A percentile compares a stretch with the other conserved stretches of the same genome.
These are phyloP conservation scores for Luperina nickerlii DNA, from an alignment of 2,888 invertebrate species.

Conservation along the genomic window DNA sequence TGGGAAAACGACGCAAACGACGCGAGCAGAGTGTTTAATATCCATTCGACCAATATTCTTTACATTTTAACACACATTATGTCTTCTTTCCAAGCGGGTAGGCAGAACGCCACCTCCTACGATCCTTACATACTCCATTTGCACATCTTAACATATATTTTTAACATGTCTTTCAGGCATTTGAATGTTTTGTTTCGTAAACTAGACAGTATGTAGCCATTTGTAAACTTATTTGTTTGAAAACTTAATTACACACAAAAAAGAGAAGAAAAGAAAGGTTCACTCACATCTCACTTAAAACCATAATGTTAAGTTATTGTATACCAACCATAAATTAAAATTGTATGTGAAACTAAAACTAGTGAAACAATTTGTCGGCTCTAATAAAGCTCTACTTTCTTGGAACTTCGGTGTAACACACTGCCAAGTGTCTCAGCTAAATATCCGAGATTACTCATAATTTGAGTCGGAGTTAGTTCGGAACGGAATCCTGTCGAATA, in stretches of 20 bases:
- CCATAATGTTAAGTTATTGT: neutral
- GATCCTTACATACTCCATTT: neutral
- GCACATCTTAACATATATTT: neutral
- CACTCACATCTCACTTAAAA: neutral
- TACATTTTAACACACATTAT: no score
- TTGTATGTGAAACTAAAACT: neutral
- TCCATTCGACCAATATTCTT: neutral
- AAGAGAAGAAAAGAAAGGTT: neutral
- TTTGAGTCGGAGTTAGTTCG: slow-evolving; percentile 54
- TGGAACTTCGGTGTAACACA: slow-evolving; percentile 40
- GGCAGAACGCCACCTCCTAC: neutral
- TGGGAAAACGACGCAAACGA: neutral
- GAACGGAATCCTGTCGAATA: slow-evolving; percentile 50
- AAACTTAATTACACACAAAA: neutral
- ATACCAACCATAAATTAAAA: neutral
- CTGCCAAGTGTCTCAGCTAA: slow-evolving; percentile 43
- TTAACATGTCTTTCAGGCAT: neutral
- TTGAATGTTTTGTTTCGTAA: neutral
- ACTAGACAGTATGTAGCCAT: neutral
- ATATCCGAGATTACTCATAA: slow-evolving; percentile 61
- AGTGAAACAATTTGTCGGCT: neutral
- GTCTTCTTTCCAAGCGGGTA: neutral
- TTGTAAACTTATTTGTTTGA: neutral
- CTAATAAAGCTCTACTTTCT: neutral
- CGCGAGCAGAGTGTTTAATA: neutral